Evolutionary conservation across 2,888 invertebrate species (phyloP).

Genomic region (Drosophila silvestris): DNA sequence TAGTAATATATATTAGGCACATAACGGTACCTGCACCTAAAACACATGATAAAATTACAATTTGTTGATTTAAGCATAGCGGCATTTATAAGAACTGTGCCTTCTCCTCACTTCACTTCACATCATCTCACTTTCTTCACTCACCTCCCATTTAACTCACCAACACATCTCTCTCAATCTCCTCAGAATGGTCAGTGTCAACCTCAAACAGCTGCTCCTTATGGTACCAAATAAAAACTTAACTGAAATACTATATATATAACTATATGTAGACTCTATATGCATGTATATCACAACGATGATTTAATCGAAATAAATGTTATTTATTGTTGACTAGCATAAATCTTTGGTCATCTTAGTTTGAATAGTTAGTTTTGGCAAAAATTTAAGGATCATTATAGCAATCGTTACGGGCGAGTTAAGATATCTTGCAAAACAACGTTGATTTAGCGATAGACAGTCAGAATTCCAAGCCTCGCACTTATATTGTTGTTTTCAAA

Average conservation of each 20-base stretch:
- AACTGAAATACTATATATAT: not conserved
- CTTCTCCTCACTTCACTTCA: slow-evolving; percentile 38
- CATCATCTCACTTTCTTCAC: not conserved
- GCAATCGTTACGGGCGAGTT: not conserved
- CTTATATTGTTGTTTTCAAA: not conserved
- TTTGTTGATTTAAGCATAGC: slow-evolving; percentile 47
- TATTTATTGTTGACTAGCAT: slow-evolving; percentile 61
- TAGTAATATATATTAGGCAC: not conserved
- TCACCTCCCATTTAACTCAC: not conserved
- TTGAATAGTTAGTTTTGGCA: not conserved
- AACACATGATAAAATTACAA: slow-evolving; percentile 12
- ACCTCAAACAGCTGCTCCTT: slow-evolving; percentile 1
- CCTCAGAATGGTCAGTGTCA: not conserved
- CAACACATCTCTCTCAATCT: not conserved
- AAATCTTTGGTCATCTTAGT: not conserved
- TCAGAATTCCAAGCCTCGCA: not conserved
- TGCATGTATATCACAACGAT: slow-evolving; percentile 22
- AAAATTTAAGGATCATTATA: not conserved
- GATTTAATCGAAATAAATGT: slow-evolving; percentile 64
- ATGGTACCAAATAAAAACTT: slow-evolving; percentile 14
- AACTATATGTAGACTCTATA: slow-evolving; percentile 12
- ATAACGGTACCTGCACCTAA: slow-evolving; percentile 24
- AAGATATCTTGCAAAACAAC: not conserved
- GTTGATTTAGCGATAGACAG: not conserved
- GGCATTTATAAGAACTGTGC: slow-evolving; percentile 59